Base-by-base conservation (phyloP, 1,140 invertebrate genomes). In the Mercenaria mercenaria region DNA sequence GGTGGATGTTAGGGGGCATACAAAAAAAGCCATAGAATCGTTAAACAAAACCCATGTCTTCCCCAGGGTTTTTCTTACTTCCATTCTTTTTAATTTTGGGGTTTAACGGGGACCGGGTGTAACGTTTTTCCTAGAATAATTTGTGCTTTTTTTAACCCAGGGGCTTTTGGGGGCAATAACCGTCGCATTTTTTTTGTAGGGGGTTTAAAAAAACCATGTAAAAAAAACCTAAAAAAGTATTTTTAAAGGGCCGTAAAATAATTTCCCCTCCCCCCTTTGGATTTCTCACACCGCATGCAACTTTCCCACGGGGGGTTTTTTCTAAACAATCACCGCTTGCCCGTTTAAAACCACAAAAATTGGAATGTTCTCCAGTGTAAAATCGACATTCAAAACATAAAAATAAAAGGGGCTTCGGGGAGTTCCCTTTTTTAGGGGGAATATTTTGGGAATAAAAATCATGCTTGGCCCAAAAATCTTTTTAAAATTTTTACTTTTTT, bases 371-470 rank as follows among this genome's bases (percentile, higher is more conserved):
- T 2, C 39, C 74, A 20, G 15, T 39, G 26, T 77, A 34, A 43
- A 77, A 47, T n/a, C 74, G 74, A 26, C 74, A 77, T 26, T 77
- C 74, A 77, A 77, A 77, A 77, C 74, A 47, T 39, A 41, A 43
- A 77, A 26, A 77, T 77, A 26, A 77, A 77, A 23, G 74, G 74
- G 1, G 43, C 34, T 11, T 15, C 32, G 4, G 74, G 18, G 8
- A 13, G 41, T 26, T 39, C 43, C 26, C 18, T 37, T 34, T 43
- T 77, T 26, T 77, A 11, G 37, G 4, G 34, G 11, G 11, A 10
- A 41, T 77, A 77, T 1, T 20, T 77, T 18, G 74, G 41, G n/a
- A 77, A 26, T 77, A 77, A 26, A 34, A 77, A 3, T 77, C 37
- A 47, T 77, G 34, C 1, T 77, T 37, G 39, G 37, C 41, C n/a